Evolutionary conservation across 1,140 invertebrate species (phyloP), one percentile per base, ranked within the genome.

Genomic region (Choristoneura fumiferana): DNA sequence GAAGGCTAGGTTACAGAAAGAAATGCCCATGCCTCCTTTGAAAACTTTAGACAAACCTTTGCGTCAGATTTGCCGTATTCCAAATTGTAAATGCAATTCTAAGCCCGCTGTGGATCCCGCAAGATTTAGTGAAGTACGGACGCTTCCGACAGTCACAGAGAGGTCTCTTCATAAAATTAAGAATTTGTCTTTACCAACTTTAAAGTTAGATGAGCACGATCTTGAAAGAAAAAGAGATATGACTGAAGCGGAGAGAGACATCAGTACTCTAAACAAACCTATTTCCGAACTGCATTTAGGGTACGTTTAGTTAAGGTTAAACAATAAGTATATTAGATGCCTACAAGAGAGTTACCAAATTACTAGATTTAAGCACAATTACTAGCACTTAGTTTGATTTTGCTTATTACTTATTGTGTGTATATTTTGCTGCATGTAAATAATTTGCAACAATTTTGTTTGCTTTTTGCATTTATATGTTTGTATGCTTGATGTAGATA

Each of bases 201-300:
- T 89, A 4, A 89, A 89, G 54, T 73, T 89, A 35, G 82, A 84
- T 43, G 81, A 88, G 60, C 63, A 83, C 35, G 77, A 82, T 14
- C 69, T 78, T 57, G 64, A 77, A 12, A 73, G 69, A 10, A 75
- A 76, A 54, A 65, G 65, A 33, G 74, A 80, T 34, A 75, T 73
- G 56, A 59, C 67, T 4, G 74, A 81, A 22, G 79, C 84, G 0
- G 85, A 88, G 65, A 80, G 74, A 66, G 84, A 84, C 52, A 29
- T 67, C 4, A 60, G 59, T 43, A 57, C 69, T 36, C 45, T 83
- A 10, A 77, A 58, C 60, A 89, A 89, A 71, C 86, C 86, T 5
- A 77, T 93, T 82, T 91, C 92, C 67, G 92, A 94, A 89, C 91
- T 93, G 82, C 92, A 92, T 86, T 92, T 93, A 89, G 93, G 93